Evolutionary conservation across 2,797 vertebrate genomes (phyloP), one percentile per base, ranked within the genome.

Genomic region (Acrocephalus scirpaceus): DNA sequence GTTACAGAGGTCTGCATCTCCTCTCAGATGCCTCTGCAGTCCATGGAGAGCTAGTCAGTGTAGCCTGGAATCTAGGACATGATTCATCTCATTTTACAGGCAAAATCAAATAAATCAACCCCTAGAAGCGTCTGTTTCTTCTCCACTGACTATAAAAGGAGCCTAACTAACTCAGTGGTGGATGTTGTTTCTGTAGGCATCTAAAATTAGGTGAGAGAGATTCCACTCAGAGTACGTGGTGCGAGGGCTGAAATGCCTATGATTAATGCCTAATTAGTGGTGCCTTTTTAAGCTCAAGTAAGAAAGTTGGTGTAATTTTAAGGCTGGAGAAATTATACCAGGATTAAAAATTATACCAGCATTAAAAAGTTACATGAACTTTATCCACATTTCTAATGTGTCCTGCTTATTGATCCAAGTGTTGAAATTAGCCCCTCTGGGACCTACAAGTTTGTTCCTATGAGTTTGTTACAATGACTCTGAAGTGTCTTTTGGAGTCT

Each of bases 61-160:
- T 50, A 69, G 86, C 61, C 36, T 76, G 93, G 86, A 92, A 81
- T 92, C 83, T 84, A 42, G 90, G 86, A n/a, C 83, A 40, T 93
- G 90, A 88, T 90, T 96, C 47, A 93, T 93, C 86, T 88, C 32
- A 27, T 69, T 91, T 83, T 86, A 73, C 73, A 81, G 56, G 44
- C 81, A 51, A 84, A 92, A 76, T 94, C 51, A 81, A 81, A 95
- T 93, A 88, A 95, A 90, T 94, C 93, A 95, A 79, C 51, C 44
- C 66, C 29, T 88, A 36, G 76, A 84, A 96, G 90, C 0, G 0
- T 84, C 66, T 95, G 73, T 90, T 95, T 95, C 90, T 97, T 89
- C 77, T 95, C 16, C 18, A 16, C 45, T 95, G 94, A 86, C 96
- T 96, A 96, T 97, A 97, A 97, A 97, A 96, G 96, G 96, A 95